Base-by-base conservation (phyloP, 2,888 invertebrate species). In the Ornithoptera priamus region DNA sequence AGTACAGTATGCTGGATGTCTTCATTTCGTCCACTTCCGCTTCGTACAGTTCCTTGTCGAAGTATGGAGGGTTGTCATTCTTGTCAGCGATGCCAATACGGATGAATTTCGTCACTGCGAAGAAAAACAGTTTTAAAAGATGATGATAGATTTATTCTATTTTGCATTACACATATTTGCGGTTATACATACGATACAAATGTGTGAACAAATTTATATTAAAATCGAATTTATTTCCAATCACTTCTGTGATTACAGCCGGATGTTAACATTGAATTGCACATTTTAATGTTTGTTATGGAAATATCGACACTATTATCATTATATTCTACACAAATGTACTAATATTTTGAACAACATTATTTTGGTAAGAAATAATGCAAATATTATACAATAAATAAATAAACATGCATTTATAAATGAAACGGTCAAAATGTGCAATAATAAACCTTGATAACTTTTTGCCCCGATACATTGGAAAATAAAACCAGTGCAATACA, bases 61-160 rank as follows among this genome's bases (percentile, higher is more conserved):
- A 99, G 93, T 97, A 97, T 75, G 99, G 99, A 74, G 98, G 98
- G 93, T 99, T 99, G 95, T 99, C 99, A 95, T 99, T 99, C 94
- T 98, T 99, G 94, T 99, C 99, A 80, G 98, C 98, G 86, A 99
- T 98, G 82, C 97, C 98, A 93, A 99, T 98, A 80, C 98, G 98
- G 93, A 99, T 98, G 94, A 98, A 98, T 94, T 98, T 98, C 78
- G 98, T 98, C 92, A 98, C 98, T 98, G 95, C n/a, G 95, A 95
- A 95, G 8, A 56, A n/a, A 30, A 17, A 20, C 30, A 36, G n/a
- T 3, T 0, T n/a, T 53, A n/a, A 53, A n/a, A 7, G 18, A 53
- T 64, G 24, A 22, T 22, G 18, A 46, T 22, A 62, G 18, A 53
- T 8, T n/a, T 22, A 20, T n/a, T 15, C n/a, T 46, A 62, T 46